Evolutionary conservation across 53 echinoderm and acorn worm species (phyloP).

Genomic region (Hippasteria phrygiana): DNA sequence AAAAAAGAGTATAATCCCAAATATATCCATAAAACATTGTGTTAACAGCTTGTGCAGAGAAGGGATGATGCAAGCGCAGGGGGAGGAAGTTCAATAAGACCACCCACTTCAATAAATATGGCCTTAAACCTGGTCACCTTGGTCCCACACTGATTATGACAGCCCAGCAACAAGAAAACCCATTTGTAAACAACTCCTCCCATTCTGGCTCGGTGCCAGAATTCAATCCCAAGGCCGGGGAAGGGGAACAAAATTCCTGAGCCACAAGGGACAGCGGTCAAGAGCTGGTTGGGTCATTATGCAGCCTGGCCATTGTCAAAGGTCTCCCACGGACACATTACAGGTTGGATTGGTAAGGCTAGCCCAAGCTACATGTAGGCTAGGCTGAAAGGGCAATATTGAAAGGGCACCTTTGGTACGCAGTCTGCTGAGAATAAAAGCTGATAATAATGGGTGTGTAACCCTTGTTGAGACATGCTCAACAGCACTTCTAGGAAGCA

Average conservation of each 20-base stretch:
- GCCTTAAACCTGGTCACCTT: slow-evolving; percentile 49
- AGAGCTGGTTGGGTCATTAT: not conserved
- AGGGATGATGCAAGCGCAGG: not conserved
- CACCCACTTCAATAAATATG: not conserved
- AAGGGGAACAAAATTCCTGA: not conserved
- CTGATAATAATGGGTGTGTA: too few species aligned
- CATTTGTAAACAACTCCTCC: slow-evolving; percentile 18
- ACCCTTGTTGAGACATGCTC: too few species aligned
- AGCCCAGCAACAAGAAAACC: slow-evolving; percentile 5
- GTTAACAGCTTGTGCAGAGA: not conserved
- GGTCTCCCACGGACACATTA: too few species aligned
- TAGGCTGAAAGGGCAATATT: not conserved
- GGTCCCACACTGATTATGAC: slow-evolving; percentile 8
- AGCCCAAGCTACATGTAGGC: not conserved
- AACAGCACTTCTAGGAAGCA: too few species aligned
- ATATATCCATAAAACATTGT: too few species aligned
- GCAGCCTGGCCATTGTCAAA: not conserved
- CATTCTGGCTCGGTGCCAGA: slow-evolving; percentile 35
- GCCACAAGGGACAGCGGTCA: slow-evolving; percentile 1
- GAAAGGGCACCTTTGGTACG: too few species aligned
- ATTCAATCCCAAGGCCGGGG: not conserved
- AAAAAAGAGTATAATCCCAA: too few species aligned
- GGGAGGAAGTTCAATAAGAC: slow-evolving; percentile 14
- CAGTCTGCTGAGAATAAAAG: too few species aligned
- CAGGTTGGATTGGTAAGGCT: not conserved